Evolutionary conservation across 2,797 vertebrate genomes (phyloP).

Genomic region (Sarcoramphus papa): DNA sequence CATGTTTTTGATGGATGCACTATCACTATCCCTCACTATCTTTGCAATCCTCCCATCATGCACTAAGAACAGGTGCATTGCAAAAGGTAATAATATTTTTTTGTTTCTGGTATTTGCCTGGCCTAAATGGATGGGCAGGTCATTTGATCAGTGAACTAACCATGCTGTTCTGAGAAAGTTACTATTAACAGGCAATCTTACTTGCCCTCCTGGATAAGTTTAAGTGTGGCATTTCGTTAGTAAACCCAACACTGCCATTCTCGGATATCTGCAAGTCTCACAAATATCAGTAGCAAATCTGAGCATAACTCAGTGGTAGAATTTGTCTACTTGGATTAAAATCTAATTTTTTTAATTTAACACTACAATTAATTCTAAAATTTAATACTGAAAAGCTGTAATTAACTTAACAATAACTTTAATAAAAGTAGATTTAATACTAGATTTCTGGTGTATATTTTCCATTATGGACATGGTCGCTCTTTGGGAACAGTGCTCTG

Average conservation of each 20-base stretch:
- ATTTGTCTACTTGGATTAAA: not conserved
- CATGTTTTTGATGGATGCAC: not conserved
- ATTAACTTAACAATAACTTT: not conserved
- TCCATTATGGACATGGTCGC: not conserved
- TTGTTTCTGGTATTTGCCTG: not conserved
- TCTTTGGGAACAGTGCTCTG: not conserved
- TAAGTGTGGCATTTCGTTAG: not conserved
- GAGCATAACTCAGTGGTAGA: not conserved
- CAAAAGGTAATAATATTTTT: not conserved
- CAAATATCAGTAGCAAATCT: not conserved
- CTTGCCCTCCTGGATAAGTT: not conserved
- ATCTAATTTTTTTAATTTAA: not conserved
- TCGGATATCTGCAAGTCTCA: not conserved
- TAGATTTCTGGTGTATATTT: not conserved
- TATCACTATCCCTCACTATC: not conserved
- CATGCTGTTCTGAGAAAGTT: not conserved
- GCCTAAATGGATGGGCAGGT: not conserved
- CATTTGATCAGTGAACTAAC: not conserved
- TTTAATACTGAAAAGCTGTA: not conserved
- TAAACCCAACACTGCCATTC: not conserved
- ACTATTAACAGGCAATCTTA: not conserved
- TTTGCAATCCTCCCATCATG: not conserved
- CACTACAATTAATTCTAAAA: not conserved
- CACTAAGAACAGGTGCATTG: not conserved
- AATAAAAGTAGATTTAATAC: not conserved